Evolutionary conservation across 1,140 invertebrate genomes (phyloP).

Genomic region (Carcinoscorpius rotundicauda): DNA sequence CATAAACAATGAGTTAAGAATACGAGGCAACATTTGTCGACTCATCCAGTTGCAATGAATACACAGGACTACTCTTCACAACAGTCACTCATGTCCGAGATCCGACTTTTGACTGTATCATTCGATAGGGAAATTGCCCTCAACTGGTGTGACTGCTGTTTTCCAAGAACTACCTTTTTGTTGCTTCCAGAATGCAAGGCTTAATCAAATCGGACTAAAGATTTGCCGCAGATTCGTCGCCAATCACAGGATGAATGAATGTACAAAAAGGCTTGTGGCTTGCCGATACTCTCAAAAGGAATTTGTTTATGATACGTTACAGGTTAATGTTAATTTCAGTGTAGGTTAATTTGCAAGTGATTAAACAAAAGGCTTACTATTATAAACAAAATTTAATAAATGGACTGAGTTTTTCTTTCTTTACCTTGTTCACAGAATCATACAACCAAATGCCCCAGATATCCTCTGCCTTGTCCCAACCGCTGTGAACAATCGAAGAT

Average conservation of each 20-base stretch:
- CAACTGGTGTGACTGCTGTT: no score
- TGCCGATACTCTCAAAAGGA: constrained; percentile 80
- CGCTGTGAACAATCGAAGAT: constrained; percentile 63
- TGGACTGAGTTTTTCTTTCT: neutral
- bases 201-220: constrained; percentile 47
- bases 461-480: constrained; percentile 69
- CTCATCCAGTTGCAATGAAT: no score
- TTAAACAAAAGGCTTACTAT: neutral
- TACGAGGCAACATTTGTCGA: no score
- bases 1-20: no score
- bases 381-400: neutral
- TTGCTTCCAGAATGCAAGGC: no score
- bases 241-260: constrained; percentile 74
- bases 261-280: constrained; percentile 69
- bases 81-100: no score
- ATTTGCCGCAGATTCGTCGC: constrained; percentile 64
- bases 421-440: constrained; percentile 43
- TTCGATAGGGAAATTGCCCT: no score
- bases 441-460: constrained; percentile 66
- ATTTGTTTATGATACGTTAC: constrained; percentile 76
- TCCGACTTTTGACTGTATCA: no score
- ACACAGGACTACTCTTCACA: no score
- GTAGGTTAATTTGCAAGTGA: neutral
- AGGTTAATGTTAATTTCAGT: constrained; percentile 28
- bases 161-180: no score